Conservation (phyloP, 2,113 vertebrate genomes). For the Coptodon bakossiorum region DNA sequence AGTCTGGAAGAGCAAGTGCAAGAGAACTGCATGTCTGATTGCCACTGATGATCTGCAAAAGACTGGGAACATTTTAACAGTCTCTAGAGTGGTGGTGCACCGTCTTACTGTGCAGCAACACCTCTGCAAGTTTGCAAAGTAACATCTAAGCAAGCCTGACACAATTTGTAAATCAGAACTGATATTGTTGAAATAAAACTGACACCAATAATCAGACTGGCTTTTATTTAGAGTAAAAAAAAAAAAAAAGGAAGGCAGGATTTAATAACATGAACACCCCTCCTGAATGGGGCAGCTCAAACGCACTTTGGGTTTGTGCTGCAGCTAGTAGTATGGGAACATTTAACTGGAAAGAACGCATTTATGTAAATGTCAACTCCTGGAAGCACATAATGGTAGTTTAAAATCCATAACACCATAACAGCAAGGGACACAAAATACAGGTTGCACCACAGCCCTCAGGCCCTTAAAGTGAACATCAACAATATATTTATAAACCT, state of each 20-base stretch:
- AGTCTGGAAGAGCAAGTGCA: background rate
- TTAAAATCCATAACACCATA: background rate
- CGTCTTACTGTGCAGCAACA: background rate
- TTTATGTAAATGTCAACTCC: background rate
- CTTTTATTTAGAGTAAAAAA: background rate
- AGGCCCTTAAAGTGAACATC: background rate
- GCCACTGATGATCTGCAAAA: background rate
- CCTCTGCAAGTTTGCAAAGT: background rate
- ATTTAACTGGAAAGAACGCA: background rate
- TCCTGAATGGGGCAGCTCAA: background rate
- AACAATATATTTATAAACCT: background rate
- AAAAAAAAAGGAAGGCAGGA: background rate
- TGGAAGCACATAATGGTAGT: background rate
- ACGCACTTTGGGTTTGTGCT: background rate
- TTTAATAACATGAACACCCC: background rate
- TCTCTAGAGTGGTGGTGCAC: background rate
- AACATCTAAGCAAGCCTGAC: background rate
- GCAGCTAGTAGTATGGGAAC: background rate
- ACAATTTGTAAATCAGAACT: background rate
- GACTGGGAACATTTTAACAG: background rate
- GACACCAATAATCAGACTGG: background rate
- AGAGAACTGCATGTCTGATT: accelerated
- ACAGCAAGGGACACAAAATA: background rate
- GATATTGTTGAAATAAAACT: background rate
- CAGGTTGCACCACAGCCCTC: background rate